phyloP scores from a whole-genome alignment of 2,113 vertebrate species.

The Vidua chalybeata region DNA sequence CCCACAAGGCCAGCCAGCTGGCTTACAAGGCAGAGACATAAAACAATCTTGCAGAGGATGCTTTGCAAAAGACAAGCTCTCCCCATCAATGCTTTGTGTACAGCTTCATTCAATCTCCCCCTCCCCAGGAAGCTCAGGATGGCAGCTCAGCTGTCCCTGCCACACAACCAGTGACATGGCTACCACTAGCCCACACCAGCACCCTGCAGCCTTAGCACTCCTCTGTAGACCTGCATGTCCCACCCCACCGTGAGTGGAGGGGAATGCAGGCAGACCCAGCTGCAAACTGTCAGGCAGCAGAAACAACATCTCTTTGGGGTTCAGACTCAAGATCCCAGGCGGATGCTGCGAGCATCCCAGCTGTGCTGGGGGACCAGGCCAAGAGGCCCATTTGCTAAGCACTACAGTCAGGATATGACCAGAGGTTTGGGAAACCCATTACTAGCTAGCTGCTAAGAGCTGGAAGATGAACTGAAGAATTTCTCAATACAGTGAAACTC shows the following conservation, averaged over 20 bases:
- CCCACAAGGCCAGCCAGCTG: not conserved
- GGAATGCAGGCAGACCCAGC: not conserved
- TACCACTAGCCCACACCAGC: not conserved
- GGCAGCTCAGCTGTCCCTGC: not conserved
- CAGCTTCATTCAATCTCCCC: not conserved
- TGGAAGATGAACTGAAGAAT: not conserved
- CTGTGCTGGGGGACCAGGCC: not conserved
- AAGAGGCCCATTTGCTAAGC: not conserved
- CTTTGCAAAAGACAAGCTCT: not conserved
- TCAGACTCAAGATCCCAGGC: not conserved
- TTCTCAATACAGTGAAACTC: not conserved
- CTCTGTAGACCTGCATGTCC: not conserved
- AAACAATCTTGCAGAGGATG: not conserved
- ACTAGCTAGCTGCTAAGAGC: not conserved
- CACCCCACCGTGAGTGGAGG: not conserved
- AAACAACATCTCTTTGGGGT: not conserved
- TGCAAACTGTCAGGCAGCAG: not conserved
- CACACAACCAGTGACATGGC: not conserved
- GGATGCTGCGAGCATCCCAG: not conserved
- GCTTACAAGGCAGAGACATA: not conserved
- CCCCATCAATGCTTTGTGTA: not conserved
- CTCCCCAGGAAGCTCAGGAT: not conserved
- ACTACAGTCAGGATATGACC: not conserved
- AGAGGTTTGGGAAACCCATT: not conserved
- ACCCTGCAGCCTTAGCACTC: not conserved